Evolutionary conservation across 2,113 vertebrate species (phyloP), one percentile per base, ranked within the genome.

Genomic region (Colaptes auratus): DNA sequence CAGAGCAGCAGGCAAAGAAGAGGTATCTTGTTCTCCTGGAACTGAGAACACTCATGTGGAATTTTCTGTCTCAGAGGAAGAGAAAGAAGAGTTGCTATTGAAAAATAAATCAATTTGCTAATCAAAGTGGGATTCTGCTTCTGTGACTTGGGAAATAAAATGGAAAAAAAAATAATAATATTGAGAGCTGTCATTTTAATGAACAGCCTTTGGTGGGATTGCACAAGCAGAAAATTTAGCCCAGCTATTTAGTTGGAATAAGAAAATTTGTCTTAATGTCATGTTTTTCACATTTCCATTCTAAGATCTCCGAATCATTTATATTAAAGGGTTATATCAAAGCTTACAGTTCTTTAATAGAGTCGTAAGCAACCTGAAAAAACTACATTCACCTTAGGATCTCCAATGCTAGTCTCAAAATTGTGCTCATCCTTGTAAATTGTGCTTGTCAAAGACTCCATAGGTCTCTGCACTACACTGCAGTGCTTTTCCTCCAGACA

Each of bases 401-500:
- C 19, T 90, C 53, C 36, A 70, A 78, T 20, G 36, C 33, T 35
- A 9, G n/a, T 66, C 50, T 55, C 25, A 31, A 81, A 78, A 52
- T 60, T 21, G 55, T 90, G 76, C 28, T 75, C 55, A 58, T 72
- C 35, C 44, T 88, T 33, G 44, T 31, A 84, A 95, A 52, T 33
- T 59, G 33, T 48, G 44, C n/a, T 80, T 82, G 63, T 55, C 66
- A 75, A 72, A 67, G 58, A 30, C 50, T 89, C 48, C n/a, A 1
- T 3, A 7, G 16, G 48, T 48, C 64, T 86, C 31, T 50, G 7
- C 20, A 30, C 16, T 55, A 44, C 35, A 23, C 63, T 78, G 79
- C 76, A 91, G 73, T 42, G 50, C 61, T 96, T 92, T 86, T 91
- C 94, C 77, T 93, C 89, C 82, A 89, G 31, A 33, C 60, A 77